These are phyloP conservation scores for Pemphredon lugubris DNA, from an alignment of 2,888 invertebrate species.

Conservation along the genomic window DNA sequence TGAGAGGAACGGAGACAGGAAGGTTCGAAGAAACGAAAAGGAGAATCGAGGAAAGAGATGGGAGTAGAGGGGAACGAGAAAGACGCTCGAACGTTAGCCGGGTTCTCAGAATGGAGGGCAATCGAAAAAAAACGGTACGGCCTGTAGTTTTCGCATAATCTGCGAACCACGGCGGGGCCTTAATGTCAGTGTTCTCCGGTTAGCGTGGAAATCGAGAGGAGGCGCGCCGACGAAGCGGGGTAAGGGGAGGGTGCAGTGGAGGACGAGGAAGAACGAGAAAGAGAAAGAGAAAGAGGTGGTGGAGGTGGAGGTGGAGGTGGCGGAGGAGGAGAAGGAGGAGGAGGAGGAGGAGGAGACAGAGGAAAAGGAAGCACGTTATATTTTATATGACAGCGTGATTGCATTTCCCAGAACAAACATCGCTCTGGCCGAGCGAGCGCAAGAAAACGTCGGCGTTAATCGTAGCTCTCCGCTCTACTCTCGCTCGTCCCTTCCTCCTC, in stretches of 20 bases:
- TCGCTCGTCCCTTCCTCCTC: slow-evolving; percentile 6
- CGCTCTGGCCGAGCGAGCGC: slow-evolving; percentile 56
- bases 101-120: slow-evolving; percentile 43
- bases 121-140: slow-evolving; percentile 47
- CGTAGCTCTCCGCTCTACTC: slow-evolving; percentile 37
- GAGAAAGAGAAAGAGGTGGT: slow-evolving; percentile 11
- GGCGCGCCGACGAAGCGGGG: too few relatives aligned
- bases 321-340: background rate
- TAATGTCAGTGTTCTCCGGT: slow-evolving; percentile 57
- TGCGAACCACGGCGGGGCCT: slow-evolving; percentile 47
- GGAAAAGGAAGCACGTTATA: slow-evolving; percentile 68
- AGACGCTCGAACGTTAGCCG: slow-evolving; percentile 17
- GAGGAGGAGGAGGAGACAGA: slow-evolving; percentile 12
- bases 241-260: slow-evolving; percentile 43
- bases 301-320: slow-evolving; percentile 2
- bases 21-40: background rate
- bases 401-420: slow-evolving; percentile 75
- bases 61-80: background rate
- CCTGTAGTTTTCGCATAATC: slow-evolving; percentile 61
- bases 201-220: slow-evolving; percentile 65
- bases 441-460: slow-evolving; percentile 70
- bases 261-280: slow-evolving; percentile 25
- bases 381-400: slow-evolving; percentile 73
- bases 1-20: background rate
- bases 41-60: background rate